These are phyloP conservation scores for Cryptus viduatorius DNA, from an alignment of 2,888 invertebrate species.

Conservation along the genomic window DNA sequence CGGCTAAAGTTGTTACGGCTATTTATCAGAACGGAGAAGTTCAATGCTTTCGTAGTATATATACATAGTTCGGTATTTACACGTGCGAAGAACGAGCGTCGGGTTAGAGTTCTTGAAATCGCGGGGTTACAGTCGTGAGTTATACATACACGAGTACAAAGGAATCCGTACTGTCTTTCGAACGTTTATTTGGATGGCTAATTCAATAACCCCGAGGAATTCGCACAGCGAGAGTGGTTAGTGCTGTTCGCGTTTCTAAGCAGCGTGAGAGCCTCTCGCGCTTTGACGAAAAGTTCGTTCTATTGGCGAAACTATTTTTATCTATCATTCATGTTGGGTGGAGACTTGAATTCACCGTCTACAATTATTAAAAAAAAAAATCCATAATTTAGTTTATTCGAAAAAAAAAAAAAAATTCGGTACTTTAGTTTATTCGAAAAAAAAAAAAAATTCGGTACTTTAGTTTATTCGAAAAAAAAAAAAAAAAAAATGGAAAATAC, in stretches of 20 bases:
- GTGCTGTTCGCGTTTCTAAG: conserved; percentile 9
- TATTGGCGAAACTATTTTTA: neutral
- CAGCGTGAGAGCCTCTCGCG: conserved; percentile 6
- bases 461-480: no score
- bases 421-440: no score
- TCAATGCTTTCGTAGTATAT: conserved; percentile 15
- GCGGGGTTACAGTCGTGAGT: neutral
- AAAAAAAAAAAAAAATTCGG: no score
- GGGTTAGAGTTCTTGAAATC: conserved; percentile 34
- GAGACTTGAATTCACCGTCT: no score
- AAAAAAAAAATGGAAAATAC: no score
- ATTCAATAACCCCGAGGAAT: conserved; percentile 60
- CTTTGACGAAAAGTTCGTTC: conserved; percentile 1
- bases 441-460: no score
- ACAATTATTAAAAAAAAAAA: no score
- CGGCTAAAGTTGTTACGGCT: conserved; percentile 20
- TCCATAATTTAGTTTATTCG: no score
- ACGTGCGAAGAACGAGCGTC: neutral
- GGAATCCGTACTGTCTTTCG: conserved; percentile 37
- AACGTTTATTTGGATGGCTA: conserved; percentile 62
- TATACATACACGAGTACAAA: conserved; percentile 53
- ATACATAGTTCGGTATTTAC: neutral
- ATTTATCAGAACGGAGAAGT: conserved; percentile 26
- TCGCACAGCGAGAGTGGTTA: conserved; percentile 7
- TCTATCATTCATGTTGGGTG: neutral